phyloP scores from a whole-genome alignment of 2,888 invertebrate species.

The Brenthis ino region DNA sequence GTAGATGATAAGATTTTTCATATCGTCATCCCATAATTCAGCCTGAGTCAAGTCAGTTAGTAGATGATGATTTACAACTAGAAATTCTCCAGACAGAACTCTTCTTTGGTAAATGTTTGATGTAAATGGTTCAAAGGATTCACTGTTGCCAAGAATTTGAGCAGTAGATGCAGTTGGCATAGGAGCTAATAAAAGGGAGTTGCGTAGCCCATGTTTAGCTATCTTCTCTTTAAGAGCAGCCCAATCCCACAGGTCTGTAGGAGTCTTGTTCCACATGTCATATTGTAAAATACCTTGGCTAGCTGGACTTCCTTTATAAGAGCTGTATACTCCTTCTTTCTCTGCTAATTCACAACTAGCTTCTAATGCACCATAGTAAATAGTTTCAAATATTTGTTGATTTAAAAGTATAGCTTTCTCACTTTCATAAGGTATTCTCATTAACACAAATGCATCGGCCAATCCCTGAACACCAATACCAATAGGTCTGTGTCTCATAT shows the following conservation, averaged over 20 bases:
- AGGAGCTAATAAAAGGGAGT: constrained; percentile 96
- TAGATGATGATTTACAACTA: constrained; percentile 98
- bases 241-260: constrained; percentile 96
- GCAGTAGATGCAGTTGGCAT: constrained; percentile 99
- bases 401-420: constrained; percentile 92
- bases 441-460: constrained; percentile 97
- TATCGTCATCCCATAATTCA: constrained; percentile 95
- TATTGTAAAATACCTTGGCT: constrained; percentile 98
- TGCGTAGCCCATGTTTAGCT: constrained; percentile 93
- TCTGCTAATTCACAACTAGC: constrained; percentile 97
- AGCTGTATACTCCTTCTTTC: constrained; percentile 92
- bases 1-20: constrained; percentile 96
- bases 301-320: constrained; percentile 95
- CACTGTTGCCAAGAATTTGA: constrained; percentile 99
- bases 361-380: constrained; percentile 98
- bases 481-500: constrained; percentile 92
- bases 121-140: constrained; percentile 98
- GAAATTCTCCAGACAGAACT: constrained; percentile 97
- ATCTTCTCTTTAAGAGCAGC: constrained; percentile 90
- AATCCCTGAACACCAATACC: constrained; percentile 98
- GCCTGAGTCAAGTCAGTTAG: constrained; percentile 95
- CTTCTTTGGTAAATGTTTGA: constrained; percentile 97
- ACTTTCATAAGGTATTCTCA: constrained; percentile 96
- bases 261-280: constrained; percentile 98
- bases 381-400: constrained; percentile 97